phyloP scores from a whole-genome alignment of 2,797 vertebrate genomes.

The Danio albolineatus region DNA sequence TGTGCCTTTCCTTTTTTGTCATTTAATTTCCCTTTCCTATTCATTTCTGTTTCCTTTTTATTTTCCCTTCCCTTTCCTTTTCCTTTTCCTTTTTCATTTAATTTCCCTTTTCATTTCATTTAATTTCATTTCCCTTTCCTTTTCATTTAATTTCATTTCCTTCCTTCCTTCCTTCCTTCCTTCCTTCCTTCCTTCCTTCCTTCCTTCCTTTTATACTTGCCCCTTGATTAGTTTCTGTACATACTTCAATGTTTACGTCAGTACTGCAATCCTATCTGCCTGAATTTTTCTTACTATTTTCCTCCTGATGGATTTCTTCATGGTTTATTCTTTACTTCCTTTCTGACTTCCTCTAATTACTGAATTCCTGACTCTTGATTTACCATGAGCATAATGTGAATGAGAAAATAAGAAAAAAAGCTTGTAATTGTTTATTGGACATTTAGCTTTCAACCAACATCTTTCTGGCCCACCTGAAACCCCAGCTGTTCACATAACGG shows the following conservation, averaged over 20 bases:
- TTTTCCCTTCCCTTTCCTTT: neutral
- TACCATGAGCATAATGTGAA: neutral
- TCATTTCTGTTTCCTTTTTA: no score
- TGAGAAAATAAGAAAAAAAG: neutral
- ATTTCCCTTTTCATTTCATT: constrained; percentile 16
- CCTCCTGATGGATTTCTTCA: neutral
- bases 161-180: neutral
- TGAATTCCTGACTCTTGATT: neutral
- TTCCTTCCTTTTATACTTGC: no score
- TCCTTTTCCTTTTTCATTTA: constrained; percentile 30
- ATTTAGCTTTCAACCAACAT: neutral
- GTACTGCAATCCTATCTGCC: neutral
- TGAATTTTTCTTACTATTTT: no score
- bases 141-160: no score
- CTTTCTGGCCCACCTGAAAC: neutral
- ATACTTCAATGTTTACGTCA: neutral
- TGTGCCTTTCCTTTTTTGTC: constrained; percentile 37
- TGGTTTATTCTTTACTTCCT: neutral
- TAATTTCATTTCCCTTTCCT: constrained; percentile 27
- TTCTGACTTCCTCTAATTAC: neutral
- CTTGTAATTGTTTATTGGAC: neutral
- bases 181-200: neutral
- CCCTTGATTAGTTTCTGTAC: neutral
- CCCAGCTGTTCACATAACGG: constrained; percentile 1
- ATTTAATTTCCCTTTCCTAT: no score